Conservation (phyloP, 2,797 vertebrate genomes). For the Schizopygopsis malacanthus region DNA sequence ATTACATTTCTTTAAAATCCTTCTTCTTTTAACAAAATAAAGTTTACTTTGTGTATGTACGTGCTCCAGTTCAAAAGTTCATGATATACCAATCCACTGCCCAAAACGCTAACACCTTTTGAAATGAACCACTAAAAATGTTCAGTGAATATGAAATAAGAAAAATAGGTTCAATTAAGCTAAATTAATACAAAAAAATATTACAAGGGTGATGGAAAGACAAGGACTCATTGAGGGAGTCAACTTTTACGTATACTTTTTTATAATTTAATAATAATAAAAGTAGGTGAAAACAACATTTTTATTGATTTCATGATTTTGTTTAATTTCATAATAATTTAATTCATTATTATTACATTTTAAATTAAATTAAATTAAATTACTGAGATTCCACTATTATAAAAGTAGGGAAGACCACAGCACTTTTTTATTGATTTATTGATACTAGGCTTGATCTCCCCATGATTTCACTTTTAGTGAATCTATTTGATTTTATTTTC, state of each 20-base stretch:
- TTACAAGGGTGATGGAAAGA: neutral
- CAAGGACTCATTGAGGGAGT: neutral
- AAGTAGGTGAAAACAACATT: neutral
- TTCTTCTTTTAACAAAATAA: constrained; percentile 9
- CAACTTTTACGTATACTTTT: too few relatives aligned
- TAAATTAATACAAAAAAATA: neutral
- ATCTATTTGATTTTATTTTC: too few relatives aligned
- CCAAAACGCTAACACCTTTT: neutral
- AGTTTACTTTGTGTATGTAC: constrained; percentile 22
- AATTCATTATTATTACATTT: too few relatives aligned
- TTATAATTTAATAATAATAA: neutral
- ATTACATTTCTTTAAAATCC: constrained; percentile 39
- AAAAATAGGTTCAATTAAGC: neutral
- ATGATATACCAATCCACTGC: constrained; percentile 3
- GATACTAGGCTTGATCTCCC: too few relatives aligned
- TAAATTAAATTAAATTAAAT: neutral
- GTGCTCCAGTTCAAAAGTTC: neutral
- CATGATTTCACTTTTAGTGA: neutral
- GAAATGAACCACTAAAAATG: neutral
- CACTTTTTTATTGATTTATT: neutral
- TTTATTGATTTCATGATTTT: neutral
- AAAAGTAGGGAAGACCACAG: neutral
- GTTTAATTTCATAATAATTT: neutral
- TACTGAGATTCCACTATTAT: too few relatives aligned
- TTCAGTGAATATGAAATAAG: neutral